Evolutionary conservation across 1,140 invertebrate species (phyloP).

Genomic region (Bombus huntii): DNA sequence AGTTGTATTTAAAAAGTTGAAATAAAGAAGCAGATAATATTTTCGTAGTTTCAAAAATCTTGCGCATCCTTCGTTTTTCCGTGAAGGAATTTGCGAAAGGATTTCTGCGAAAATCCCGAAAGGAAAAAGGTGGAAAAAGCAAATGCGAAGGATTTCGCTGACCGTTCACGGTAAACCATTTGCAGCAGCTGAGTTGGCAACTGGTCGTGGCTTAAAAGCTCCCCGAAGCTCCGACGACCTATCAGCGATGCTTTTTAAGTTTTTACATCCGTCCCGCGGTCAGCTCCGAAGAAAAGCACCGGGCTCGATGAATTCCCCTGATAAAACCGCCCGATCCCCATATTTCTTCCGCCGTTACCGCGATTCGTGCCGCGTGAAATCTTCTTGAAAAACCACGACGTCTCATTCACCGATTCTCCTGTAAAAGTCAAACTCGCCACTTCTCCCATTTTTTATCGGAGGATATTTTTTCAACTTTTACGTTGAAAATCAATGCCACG

Average conservation of each 20-base stretch:
- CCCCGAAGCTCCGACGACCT: constrained; percentile 19
- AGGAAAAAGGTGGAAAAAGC: constrained; percentile 6
- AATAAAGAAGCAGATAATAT: background rate
- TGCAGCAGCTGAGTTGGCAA: constrained; percentile 38
- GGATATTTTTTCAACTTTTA: background rate
- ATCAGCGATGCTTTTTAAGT: constrained; percentile 24
- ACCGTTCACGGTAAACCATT: constrained; percentile 49
- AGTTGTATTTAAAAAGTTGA: background rate
- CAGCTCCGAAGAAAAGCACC: background rate
- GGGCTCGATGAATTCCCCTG: constrained; percentile 3
- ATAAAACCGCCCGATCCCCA: background rate
- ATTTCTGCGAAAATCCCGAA: background rate
- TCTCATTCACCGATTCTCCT: background rate
- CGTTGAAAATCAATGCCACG: background rate
- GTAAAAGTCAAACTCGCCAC: background rate
- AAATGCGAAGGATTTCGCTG: constrained; percentile 40
- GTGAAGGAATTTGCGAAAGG: background rate
- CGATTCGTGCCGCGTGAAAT: background rate
- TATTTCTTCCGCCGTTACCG: background rate
- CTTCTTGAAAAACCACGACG: background rate
- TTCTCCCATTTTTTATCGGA: background rate
- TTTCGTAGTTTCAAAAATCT: background rate
- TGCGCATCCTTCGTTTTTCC: background rate
- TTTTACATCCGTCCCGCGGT: constrained; percentile 12
- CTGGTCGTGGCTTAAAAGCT: constrained; percentile 38